Base-by-base conservation (phyloP, 2,113 vertebrate genomes). In the Pollachius pollachius region DNA sequence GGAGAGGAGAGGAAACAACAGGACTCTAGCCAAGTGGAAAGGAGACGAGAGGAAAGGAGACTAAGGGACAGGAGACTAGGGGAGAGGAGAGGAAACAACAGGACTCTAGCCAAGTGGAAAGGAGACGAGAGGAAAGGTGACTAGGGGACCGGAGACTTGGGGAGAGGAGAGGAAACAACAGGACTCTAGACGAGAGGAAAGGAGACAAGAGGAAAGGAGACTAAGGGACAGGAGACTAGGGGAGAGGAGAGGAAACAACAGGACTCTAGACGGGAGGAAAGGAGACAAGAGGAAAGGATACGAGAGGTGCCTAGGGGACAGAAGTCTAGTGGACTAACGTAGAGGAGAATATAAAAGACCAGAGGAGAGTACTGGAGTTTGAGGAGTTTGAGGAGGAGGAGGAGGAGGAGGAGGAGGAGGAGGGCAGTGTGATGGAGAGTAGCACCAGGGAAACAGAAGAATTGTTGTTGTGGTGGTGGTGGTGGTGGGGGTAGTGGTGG, bases 291-390 rank as follows among this genome's bases (percentile, higher is more conserved):
- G 62, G 62, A 37, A 27, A 62, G n/a, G 23, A 65, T 11, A 58
- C 19, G n/a, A 52, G 52, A 37, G 48, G 54, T 18, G 15, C 5
- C 0, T 16, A 65, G 56, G 64, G 70, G 66, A 67, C 8, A 69
- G 70, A 66, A 67, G 56, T 67, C 48, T 23, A 63, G 62, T 2
- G 21, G 62, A 27, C 15, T 13, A 63, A 63, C 3, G 62, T 15
- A 4, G 18, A 48, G 18, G 62, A 63, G 27, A 63, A 30, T 15
- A 30, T 30, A 30, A 63, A 15, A 63, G 27, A 63, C 8, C 7
- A 63, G 27, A 30, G 62, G 11, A 30, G 25, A 17, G 5, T 2
- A 30, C 30, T 30, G 15, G 62, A 13, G 17, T 34, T 5, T 27
- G 25, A 16, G 9, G 25, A 34, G 25, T n/a, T n/a, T n/a, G 61